Percentiles rank a stretch among this genome's conserved stretches.
Conservation (phyloP, 1,140 invertebrate species). For the Drosophila nasuta region DNA sequence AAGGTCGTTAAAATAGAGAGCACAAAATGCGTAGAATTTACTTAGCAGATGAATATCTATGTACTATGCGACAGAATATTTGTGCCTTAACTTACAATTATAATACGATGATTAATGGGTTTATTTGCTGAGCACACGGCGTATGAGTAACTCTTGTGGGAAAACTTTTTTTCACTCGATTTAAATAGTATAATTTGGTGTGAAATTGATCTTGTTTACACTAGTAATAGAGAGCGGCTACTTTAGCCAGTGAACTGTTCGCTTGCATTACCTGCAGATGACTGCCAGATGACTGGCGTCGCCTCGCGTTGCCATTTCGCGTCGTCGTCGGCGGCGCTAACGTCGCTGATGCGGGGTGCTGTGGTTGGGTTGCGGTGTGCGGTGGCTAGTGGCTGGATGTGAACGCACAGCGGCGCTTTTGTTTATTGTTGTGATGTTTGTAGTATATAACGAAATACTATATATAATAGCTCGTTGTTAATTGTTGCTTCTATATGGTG, state of each 20-base stretch:
- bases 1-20: slow-evolving; percentile 50
- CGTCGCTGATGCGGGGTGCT: not conserved
- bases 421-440: slow-evolving; percentile 71
- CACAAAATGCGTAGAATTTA: slow-evolving; percentile 7
- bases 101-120: slow-evolving; percentile 25
- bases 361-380: not conserved
- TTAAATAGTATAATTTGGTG: slow-evolving; percentile 4
- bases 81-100: slow-evolving; percentile 50
- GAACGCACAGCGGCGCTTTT: slow-evolving; percentile 51
- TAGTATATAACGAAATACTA: slow-evolving; percentile 34
- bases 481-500: slow-evolving; percentile 37
- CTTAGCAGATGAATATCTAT: not conserved
- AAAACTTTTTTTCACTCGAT: slow-evolving; percentile 44
- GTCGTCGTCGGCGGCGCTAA: slow-evolving; percentile 21
- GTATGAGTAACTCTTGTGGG: slow-evolving; percentile 46
- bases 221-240: slow-evolving; percentile 18
- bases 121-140: slow-evolving; percentile 13
- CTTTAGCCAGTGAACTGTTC: slow-evolving; percentile 61
- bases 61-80: not conserved
- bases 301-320: slow-evolving; percentile 62
- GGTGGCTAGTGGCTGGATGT: slow-evolving; percentile 16
- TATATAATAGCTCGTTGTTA: slow-evolving; percentile 15
- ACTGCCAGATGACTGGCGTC: slow-evolving; percentile 74
- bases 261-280: slow-evolving; percentile 82
- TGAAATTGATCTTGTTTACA: slow-evolving; percentile 21